Percentiles rank a stretch among this genome's conserved stretches.
Conservation (phyloP, 2,113 vertebrate species). For the Larimichthys crocea region DNA sequence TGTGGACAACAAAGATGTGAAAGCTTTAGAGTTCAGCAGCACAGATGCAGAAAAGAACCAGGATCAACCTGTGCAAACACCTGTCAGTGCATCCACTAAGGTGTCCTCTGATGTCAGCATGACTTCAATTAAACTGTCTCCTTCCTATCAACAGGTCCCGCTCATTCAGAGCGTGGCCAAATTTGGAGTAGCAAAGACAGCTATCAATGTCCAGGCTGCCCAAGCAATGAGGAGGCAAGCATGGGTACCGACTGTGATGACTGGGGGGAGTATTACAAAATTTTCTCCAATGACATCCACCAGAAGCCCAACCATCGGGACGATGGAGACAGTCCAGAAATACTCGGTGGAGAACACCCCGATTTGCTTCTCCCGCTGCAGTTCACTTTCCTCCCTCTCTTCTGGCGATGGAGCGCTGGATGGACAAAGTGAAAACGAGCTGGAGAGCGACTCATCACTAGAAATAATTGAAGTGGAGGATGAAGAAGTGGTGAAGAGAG, state of each 20-base stretch:
- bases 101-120: conserved; percentile 84
- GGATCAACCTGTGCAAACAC: conserved; percentile 76
- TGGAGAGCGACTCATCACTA: conserved; percentile 90
- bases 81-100: conserved; percentile 82
- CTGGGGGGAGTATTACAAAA: conserved; percentile 82
- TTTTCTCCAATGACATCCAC: conserved; percentile 85
- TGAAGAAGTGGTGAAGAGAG: conserved; percentile 71
- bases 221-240: conserved; percentile 87
- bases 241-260: conserved; percentile 84
- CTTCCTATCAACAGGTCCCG: conserved; percentile 93
- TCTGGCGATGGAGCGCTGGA: conserved; percentile 90
- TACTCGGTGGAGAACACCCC: conserved; percentile 92
- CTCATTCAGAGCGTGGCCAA: conserved; percentile 85
- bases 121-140: conserved; percentile 93
- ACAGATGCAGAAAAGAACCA: conserved; percentile 81
- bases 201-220: conserved; percentile 81
- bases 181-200: conserved; percentile 76
- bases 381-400: conserved; percentile 95
- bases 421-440: conserved; percentile 87
- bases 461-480: conserved; percentile 94
- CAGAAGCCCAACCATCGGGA: conserved; percentile 65
- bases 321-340: conserved; percentile 91
- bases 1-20: conserved; percentile 74
- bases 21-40: conserved; percentile 64
- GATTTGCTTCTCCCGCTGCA: conserved; percentile 94